Evolutionary conservation across 2,113 vertebrate genomes (phyloP).

Genomic region (Prietella phreatophila): DNA sequence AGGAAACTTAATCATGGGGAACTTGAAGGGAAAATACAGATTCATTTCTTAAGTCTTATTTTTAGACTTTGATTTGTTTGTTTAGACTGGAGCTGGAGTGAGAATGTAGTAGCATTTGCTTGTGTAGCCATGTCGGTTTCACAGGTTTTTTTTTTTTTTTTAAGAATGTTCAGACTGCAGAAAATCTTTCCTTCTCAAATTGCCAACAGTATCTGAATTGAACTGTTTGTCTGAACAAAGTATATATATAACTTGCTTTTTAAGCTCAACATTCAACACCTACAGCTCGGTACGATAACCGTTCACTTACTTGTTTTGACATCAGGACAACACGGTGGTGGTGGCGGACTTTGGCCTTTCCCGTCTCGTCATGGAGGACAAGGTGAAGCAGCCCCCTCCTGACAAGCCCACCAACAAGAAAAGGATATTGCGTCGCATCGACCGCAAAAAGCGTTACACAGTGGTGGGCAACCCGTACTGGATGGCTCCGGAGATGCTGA

Average conservation of each 20-base stretch:
- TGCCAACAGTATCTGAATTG: not conserved
- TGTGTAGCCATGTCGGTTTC: not conserved
- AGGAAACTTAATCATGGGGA: not conserved
- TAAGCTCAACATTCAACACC: not conserved
- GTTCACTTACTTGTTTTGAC: not conserved
- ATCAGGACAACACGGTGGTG: slow-evolving; percentile 91
- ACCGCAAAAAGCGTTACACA: slow-evolving; percentile 93
- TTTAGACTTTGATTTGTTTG: not conserved
- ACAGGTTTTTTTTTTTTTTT: not conserved
- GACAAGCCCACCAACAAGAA: slow-evolving; percentile 87
- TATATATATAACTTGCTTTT: not conserved
- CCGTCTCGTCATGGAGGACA: slow-evolving; percentile 88
- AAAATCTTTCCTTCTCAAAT: not conserved
- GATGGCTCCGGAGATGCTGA: slow-evolving; percentile 99
- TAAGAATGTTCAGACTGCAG: not conserved
- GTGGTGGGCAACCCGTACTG: slow-evolving; percentile 97
- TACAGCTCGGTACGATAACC: not conserved
- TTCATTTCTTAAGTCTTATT: not conserved
- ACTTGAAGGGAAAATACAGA: not conserved
- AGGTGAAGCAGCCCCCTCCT: slow-evolving; percentile 75
- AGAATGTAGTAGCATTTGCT: not conserved
- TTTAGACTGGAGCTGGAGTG: not conserved
- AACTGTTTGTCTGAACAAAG: not conserved
- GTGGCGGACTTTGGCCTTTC: slow-evolving; percentile 95
- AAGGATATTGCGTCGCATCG: slow-evolving; percentile 81